phyloP scores from a whole-genome alignment of 2,797 vertebrate species.

The Paguma larvata region DNA sequence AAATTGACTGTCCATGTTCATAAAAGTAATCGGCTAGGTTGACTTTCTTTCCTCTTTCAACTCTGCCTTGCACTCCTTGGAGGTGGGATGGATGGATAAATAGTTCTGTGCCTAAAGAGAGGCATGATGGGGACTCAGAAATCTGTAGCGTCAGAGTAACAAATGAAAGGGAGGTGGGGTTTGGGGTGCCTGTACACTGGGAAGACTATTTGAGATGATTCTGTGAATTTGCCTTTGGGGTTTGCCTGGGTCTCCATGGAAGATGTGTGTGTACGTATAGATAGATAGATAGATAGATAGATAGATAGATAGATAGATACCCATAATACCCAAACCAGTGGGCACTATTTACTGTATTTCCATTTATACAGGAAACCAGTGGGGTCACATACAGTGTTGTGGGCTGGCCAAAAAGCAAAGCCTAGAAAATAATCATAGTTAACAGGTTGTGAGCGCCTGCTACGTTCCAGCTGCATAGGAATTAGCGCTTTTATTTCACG shows the following conservation, averaged over 20 bases:
- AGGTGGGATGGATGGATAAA: not conserved
- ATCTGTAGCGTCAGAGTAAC: not conserved
- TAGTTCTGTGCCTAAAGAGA: not conserved
- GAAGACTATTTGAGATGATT: not conserved
- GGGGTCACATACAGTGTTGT: not conserved
- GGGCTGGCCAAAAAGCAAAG: not conserved
- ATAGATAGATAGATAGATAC: no score
- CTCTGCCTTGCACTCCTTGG: not conserved
- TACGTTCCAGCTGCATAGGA: not conserved
- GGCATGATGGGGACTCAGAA: not conserved
- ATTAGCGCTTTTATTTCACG: not conserved
- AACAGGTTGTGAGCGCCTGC: not conserved
- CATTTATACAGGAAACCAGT: not conserved
- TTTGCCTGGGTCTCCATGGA: not conserved
- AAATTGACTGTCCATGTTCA: slow-evolving; percentile 21
- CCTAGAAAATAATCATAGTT: not conserved
- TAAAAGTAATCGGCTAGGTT: not conserved
- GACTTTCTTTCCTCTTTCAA: slow-evolving; percentile 15
- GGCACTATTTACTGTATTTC: not conserved
- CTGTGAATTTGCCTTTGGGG: not conserved
- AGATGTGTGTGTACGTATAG: no score
- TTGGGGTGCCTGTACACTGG: not conserved
- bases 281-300: no score
- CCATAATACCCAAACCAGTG: not conserved
- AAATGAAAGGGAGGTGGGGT: not conserved